These are phyloP conservation scores for Eupeodes corollae DNA, from an alignment of 1,140 invertebrate species.

Conservation along the genomic window DNA sequence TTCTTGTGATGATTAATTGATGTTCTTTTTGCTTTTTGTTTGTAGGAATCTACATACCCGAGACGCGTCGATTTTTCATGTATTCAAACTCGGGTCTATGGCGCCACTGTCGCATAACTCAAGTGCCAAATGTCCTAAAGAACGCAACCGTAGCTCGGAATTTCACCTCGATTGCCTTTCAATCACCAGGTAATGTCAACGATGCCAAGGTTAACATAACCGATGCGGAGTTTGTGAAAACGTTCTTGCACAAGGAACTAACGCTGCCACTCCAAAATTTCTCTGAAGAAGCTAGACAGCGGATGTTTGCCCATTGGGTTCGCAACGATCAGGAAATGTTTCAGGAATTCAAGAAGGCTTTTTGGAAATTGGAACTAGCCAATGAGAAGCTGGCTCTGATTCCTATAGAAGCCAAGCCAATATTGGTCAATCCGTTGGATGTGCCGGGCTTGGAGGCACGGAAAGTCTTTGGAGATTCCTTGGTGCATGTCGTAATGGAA, in stretches of 20 bases:
- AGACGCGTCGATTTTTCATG: conserved; percentile 45
- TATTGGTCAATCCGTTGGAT: conserved; percentile 24
- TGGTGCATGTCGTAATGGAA: conserved; percentile 26
- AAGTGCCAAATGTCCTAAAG: conserved; percentile 21
- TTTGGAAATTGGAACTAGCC: conserved; percentile 20
- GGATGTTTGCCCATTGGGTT: conserved; percentile 35
- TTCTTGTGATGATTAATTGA: conserved; percentile 1
- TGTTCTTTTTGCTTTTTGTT: conserved; percentile 14
- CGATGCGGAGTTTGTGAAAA: conserved; percentile 20
- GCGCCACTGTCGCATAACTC: conserved; percentile 47
- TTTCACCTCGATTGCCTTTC: conserved; percentile 29
- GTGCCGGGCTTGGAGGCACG: conserved; percentile 12
- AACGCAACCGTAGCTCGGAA: conserved; percentile 28
- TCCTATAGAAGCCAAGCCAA: conserved; percentile 15
- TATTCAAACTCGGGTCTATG: conserved; percentile 55
- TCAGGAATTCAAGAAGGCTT: conserved; percentile 20
- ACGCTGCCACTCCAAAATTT: conserved; percentile 20
- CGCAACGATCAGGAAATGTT: conserved; percentile 26
- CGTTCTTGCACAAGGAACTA: conserved; percentile 18
- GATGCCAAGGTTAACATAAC: conserved; percentile 24
- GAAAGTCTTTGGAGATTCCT: conserved; percentile 20
- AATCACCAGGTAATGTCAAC: conserved; percentile 17
- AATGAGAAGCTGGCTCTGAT: conserved; percentile 19
- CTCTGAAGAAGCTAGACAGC: conserved; percentile 28
- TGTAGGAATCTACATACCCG: conserved; percentile 46